Conservation (phyloP, 2,797 vertebrate species). For the Echiichthys vipera region DNA sequence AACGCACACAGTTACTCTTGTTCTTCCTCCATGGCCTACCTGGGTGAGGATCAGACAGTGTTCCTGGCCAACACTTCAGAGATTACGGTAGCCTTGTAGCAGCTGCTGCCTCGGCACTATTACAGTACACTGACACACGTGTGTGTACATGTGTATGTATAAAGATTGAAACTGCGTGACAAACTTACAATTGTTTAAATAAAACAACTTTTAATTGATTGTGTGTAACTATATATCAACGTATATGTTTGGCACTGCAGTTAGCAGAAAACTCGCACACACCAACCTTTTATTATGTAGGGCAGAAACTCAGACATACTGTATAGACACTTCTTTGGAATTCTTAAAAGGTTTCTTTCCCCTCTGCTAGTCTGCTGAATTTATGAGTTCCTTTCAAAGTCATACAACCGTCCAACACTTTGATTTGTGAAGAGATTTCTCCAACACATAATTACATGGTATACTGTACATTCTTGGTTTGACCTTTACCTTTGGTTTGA, state of each 20-base stretch:
- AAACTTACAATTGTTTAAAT: background rate
- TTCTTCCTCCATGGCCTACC: conserved; percentile 25
- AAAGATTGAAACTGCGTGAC: background rate
- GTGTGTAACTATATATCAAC: background rate
- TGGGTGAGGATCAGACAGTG: conserved; percentile 24
- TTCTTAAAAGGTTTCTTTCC: background rate
- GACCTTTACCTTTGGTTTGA: background rate
- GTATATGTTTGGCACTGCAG: background rate
- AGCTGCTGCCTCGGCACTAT: conserved; percentile 37
- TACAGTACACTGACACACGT: conserved; percentile 1
- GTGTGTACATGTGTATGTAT: background rate
- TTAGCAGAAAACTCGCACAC: background rate
- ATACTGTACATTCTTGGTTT: background rate
- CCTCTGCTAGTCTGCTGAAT: background rate
- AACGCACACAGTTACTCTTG: background rate
- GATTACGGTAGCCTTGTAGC: conserved; percentile 3
- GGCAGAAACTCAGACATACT: background rate
- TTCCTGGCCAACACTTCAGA: conserved; percentile 37
- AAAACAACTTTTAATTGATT: background rate
- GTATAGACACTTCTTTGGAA: background rate
- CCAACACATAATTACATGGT: background rate
- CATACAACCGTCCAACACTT: too few relatives aligned
- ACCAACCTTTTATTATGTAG: background rate
- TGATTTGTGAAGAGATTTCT: too few relatives aligned
- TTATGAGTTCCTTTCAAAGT: too few relatives aligned